Conservation (phyloP, 2,113 vertebrate genomes). For the Trichechus manatus region DNA sequence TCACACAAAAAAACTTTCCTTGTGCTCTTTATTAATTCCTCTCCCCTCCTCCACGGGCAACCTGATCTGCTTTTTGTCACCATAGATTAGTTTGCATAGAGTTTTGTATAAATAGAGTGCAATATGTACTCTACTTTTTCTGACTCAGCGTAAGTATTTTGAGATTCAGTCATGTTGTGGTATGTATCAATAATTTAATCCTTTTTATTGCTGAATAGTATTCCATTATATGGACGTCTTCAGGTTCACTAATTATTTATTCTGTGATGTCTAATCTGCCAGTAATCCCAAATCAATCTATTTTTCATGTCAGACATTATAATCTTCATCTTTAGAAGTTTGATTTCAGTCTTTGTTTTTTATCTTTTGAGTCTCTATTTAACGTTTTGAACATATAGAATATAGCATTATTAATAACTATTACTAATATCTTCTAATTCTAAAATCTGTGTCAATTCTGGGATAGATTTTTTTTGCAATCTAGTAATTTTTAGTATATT, state of each 20-base stretch:
- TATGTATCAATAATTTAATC: neutral
- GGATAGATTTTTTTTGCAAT: neutral
- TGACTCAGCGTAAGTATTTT: neutral
- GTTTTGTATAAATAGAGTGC: neutral
- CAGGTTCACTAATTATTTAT: neutral
- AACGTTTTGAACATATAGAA: neutral
- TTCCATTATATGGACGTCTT: neutral
- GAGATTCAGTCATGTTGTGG: neutral
- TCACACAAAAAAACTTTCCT: neutral
- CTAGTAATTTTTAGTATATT: neutral
- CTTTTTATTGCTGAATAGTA: neutral
- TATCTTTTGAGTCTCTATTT: neutral
- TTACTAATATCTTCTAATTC: neutral
- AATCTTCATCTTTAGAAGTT: neutral
- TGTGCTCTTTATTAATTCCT: neutral
- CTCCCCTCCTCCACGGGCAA: neutral
- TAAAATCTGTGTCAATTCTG: neutral
- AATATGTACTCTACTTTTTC: neutral
- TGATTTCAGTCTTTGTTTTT: neutral
- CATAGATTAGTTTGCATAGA: neutral
- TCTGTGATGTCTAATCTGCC: neutral
- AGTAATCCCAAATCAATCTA: neutral
- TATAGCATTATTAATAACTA: neutral
- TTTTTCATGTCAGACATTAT: neutral
- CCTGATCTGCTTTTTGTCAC: neutral